Evolutionary conservation across 2,797 vertebrate genomes (phyloP), one percentile per base, ranked within the genome.

Genomic region (Thamnophis elegans): DNA sequence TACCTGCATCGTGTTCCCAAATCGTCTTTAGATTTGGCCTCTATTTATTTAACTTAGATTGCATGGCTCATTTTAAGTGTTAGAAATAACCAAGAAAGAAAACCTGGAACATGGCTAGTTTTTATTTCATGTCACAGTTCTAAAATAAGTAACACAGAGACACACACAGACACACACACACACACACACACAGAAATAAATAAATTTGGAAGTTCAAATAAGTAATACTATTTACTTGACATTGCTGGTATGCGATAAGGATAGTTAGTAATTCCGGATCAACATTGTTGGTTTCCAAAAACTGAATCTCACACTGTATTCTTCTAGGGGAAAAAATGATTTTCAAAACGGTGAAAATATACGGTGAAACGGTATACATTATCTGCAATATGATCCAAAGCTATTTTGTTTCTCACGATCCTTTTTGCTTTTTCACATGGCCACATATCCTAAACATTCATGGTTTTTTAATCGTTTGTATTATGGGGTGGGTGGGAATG

Each of bases 1-100:
- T 88, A 85, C 5, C 60, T 85, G 56, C 58, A 87, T 32, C 53
- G 16, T 78, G 78, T 47, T 85, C 87, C 90, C 93, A 94, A 95
- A 93, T 87, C 22, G 89, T 91, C 86, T 91, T 94, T 28, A 25
- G 14, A 47, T 56, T 65, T 22, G 54, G 26, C n/a, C 36, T 53
- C 36, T 53, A 16, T 11, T 78, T 51, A 28, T 85, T 60, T 60
- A 93, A 54, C 11, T 4, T 32, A 42, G 9, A 85, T 42, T 3
- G 32, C 59, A 62, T 87, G 90, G 85, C 53, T 68, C 12, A 56
- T 47, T 62, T 56, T 55, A 68, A 51, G 28, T 28, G 32, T 86
- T 32, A 16, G 2, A n/a, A 32, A 16, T 20, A 32, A 22, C 22
- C 6, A 7, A n/a, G 25, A 60, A 55, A 54, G 8, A 56, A 42